Conservation (phyloP, 35 echinoderm and acorn worm species). For the Heliocidaris tuberculata region DNA sequence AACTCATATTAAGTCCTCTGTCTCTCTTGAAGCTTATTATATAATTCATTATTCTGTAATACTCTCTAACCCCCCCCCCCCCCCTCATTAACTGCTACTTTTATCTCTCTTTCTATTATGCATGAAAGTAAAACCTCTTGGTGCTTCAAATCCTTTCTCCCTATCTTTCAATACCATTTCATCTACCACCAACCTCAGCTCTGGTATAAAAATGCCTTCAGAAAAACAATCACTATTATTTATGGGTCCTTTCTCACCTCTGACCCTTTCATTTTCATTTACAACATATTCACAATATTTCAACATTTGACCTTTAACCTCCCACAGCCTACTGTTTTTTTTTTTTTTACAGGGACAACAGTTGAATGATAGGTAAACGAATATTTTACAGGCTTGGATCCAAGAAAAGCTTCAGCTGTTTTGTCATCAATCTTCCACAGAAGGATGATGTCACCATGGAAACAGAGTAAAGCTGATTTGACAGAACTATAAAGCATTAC, state of each 20-base stretch:
- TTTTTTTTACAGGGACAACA: neutral
- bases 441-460: neutral
- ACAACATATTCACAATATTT: constrained; percentile 13
- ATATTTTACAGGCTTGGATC: neutral
- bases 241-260: neutral
- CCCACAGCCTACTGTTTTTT: neutral
- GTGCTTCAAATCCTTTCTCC: neutral
- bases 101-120: neutral
- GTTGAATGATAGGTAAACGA: constrained; percentile 2
- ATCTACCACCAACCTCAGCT: neutral
- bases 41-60: too few species aligned
- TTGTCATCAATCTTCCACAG: neutral
- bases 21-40: too few species aligned
- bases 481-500: neutral
- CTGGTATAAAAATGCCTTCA: neutral
- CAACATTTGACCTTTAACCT: neutral
- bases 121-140: neutral
- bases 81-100: too few species aligned
- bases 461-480: neutral
- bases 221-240: constrained; percentile 18
- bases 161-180: neutral
- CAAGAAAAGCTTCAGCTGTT: neutral
- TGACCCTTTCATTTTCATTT: constrained; percentile 11
- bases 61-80: too few species aligned
- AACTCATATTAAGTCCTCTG: neutral